Conservation (phyloP, 1,140 invertebrate genomes). For the Physella acuta region DNA sequence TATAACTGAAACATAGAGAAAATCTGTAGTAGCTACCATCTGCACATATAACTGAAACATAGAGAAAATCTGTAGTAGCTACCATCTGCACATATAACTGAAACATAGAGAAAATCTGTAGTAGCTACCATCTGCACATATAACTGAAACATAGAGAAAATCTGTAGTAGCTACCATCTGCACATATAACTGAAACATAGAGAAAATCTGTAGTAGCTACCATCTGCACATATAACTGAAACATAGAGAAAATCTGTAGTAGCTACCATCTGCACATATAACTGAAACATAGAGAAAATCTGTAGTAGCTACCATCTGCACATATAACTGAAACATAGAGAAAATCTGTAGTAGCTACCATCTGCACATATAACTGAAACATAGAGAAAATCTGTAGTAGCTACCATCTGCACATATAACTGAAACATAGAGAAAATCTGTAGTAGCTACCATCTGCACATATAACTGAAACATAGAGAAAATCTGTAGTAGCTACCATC, state of each 20-base stretch:
- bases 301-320: slow-evolving; percentile 96
- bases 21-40: slow-evolving; percentile 98
- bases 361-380: slow-evolving; percentile 81
- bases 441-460: slow-evolving; percentile 97
- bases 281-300: slow-evolving; percentile 79
- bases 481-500: slow-evolving; percentile 98
- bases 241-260: slow-evolving; percentile 93
- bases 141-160: slow-evolving; percentile 77
- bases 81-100: slow-evolving; percentile 87
- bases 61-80: slow-evolving; percentile 97
- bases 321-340: slow-evolving; percentile 79
- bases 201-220: slow-evolving; percentile 95
- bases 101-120: slow-evolving; percentile 90
- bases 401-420: slow-evolving; percentile 91
- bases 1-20: slow-evolving; percentile 73
- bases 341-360: slow-evolving; percentile 96
- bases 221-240: slow-evolving; percentile 84
- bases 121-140: slow-evolving; percentile 96
- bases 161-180: slow-evolving; percentile 96
- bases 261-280: slow-evolving; percentile 94
- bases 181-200: slow-evolving; percentile 80
- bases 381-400: slow-evolving; percentile 96
- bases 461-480: slow-evolving; percentile 73
- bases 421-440: slow-evolving; percentile 83
- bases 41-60: slow-evolving; percentile 76